phyloP scores from a whole-genome alignment of 1,140 invertebrate species.

The Drosophila insularis region DNA sequence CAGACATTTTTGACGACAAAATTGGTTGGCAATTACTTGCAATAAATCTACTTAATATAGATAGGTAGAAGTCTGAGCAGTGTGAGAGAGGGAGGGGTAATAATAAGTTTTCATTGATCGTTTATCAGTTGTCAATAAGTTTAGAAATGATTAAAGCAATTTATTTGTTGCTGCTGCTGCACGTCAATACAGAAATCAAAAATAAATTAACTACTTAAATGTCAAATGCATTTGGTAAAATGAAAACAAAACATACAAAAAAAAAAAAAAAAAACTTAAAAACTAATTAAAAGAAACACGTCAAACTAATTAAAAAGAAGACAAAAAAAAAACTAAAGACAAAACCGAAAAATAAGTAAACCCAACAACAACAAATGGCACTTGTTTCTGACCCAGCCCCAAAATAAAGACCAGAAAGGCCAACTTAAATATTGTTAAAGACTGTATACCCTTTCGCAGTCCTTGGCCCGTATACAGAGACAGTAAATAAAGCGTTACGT shows the following conservation, averaged over 20 bases:
- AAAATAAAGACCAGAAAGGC: conserved; percentile 19
- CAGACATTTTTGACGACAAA: not conserved
- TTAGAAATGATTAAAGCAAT: conserved; percentile 1
- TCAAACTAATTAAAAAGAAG: conserved; percentile 64
- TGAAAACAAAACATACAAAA: not conserved
- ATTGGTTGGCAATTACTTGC: not conserved
- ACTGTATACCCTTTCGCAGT: conserved; percentile 3
- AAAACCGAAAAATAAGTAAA: conserved; percentile 52
- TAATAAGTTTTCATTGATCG: not conserved
- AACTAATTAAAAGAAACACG: conserved; percentile 38
- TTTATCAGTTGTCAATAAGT: conserved; percentile 1
- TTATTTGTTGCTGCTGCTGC: not conserved
- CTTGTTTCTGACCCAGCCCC: conserved; percentile 63
- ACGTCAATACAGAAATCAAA: conserved; percentile 22
- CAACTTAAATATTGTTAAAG: not conserved
- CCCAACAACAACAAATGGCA: conserved; percentile 54
- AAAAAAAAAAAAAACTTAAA: conserved; percentile 27
- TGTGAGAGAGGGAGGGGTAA: not conserved
- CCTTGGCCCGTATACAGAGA: too few relatives aligned
- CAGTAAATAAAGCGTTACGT: too few relatives aligned
- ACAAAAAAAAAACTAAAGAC: conserved; percentile 1
- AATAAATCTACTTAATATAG: not conserved
- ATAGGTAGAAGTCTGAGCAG: too few relatives aligned
- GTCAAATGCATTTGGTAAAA: conserved; percentile 55
- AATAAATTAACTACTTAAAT: conserved; percentile 38